Conservation (phyloP, 2,797 vertebrate species). For the Adrianichthys oophorus region DNA sequence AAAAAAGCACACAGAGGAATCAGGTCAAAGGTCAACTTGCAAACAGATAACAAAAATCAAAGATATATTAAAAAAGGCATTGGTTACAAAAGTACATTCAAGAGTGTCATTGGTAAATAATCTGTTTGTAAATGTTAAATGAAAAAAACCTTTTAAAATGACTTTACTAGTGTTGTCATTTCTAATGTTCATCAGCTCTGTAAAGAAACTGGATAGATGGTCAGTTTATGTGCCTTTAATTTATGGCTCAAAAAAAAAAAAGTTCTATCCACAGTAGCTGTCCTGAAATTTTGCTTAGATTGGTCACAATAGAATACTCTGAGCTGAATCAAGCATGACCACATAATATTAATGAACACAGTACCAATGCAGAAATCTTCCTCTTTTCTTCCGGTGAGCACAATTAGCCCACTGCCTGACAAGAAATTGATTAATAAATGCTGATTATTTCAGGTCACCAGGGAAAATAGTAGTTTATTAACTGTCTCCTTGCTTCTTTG, state of each 20-base stretch:
- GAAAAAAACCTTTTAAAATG: slow-evolving; percentile 28
- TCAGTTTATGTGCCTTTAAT: slow-evolving; percentile 60
- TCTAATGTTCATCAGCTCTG: slow-evolving; percentile 45
- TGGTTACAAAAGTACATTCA: too few relatives aligned
- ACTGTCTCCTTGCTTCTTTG: not conserved
- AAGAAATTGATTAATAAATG: slow-evolving; percentile 20
- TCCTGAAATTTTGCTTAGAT: slow-evolving; percentile 60
- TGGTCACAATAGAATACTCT: slow-evolving; percentile 34
- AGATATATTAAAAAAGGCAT: too few relatives aligned
- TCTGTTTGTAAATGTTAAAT: too few relatives aligned
- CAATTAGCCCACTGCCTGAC: slow-evolving; percentile 26
- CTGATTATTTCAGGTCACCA: slow-evolving; percentile 1
- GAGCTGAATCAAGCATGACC: slow-evolving; percentile 47
- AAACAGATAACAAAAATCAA: too few relatives aligned
- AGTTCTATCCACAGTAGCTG: slow-evolving; percentile 56
- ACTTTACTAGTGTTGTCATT: slow-evolving; percentile 55
- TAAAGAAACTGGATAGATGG: slow-evolving; percentile 38
- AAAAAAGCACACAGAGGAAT: not conserved
- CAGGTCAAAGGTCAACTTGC: not conserved
- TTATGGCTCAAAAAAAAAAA: slow-evolving; percentile 59
- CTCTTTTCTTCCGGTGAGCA: not conserved
- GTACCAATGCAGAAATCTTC: slow-evolving; percentile 8
- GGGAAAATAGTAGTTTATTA: not conserved
- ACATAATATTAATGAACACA: slow-evolving; percentile 2
- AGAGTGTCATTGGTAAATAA: too few relatives aligned